Base-by-base conservation (phyloP, 2,888 invertebrate genomes). In the Agrilus biguttatus region DNA sequence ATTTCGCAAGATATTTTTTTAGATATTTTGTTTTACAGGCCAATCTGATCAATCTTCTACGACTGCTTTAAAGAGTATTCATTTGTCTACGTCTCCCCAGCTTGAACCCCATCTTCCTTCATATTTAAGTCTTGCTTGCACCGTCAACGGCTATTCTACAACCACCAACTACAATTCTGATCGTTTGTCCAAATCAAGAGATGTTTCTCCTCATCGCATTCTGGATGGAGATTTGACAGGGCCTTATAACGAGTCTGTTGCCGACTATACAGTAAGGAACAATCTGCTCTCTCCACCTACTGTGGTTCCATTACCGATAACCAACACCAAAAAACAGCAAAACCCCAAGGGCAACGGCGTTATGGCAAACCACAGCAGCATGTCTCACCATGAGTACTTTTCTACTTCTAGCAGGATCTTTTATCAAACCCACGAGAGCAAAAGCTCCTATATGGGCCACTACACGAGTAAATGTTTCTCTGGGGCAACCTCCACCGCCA, bases 91-190 rank as follows among this genome's bases (percentile, higher is more conserved):
- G 5, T 10, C 28, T 10, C 57, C 58, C 14, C 52, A 55, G 23
- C 52, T 54, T 70, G 57, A 58, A 39, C 55, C 58, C 13, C 84
- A 85, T 61, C 81, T 87, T 59, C 91, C 91, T 0, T 89, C 89
- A 44, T 92, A 92, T 62, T 68, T 92, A 43, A 87, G 86, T 56
- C 69, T 92, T 47, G 89, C 91, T 40, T 88, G 90, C 62, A 88
- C 89, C 14, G 87, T 91, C 41, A 89, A 86, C 67, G 91, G 91
- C 4, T 92, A 92, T 62, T 84, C 86, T 5, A 85, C 85, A 54
- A 73, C 86, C 44, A 88, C 84, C 6, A 84, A 87, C 45, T 90
- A 89, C 73, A 85, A 88, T 64, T 85, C 87, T 0, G 81, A 83
- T 59, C 67, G 81, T 41, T 51, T 65, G 37, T 55, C 63, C 2